phyloP scores from a whole-genome alignment of 1,140 invertebrate species.

The Aethina tumida region DNA sequence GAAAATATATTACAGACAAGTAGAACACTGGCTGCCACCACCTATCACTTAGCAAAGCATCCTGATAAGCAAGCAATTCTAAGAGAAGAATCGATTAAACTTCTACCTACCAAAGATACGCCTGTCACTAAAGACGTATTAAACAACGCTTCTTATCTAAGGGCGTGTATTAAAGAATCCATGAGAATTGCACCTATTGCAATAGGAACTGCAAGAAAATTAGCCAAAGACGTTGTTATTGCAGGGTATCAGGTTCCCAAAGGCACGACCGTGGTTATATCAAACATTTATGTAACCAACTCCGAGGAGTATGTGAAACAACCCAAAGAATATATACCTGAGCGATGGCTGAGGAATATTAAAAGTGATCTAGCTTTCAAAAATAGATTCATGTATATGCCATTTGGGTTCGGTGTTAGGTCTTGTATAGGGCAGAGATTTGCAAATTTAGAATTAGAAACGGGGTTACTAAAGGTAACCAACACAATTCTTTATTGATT shows the following conservation, averaged over 20 bases:
- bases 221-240: constrained; percentile 42
- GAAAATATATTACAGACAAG: constrained; percentile 35
- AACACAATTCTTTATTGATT: no score
- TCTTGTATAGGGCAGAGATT: no score
- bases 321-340: no score
- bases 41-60: constrained; percentile 18
- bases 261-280: no score
- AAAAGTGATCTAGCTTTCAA: no score
- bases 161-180: constrained; percentile 54
- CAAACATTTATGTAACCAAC: no score
- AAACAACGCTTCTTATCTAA: constrained; percentile 46
- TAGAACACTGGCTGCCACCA: constrained; percentile 8
- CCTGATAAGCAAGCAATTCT: constrained; percentile 12
- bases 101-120: constrained; percentile 13
- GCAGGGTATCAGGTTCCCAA: constrained; percentile 48
- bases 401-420: no score
- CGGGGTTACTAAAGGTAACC: no score
- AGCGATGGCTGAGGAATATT: no score
- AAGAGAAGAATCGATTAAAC: constrained; percentile 14
- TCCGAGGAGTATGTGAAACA: no score
- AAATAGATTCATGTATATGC: no score
- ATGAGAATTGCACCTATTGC: constrained; percentile 44
- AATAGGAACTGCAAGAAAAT: constrained; percentile 39
- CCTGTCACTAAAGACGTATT: constrained; percentile 34
- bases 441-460: no score